Evolutionary conservation across 2,797 vertebrate species (phyloP).

Genomic region (Dermochelys coriacea): DNA sequence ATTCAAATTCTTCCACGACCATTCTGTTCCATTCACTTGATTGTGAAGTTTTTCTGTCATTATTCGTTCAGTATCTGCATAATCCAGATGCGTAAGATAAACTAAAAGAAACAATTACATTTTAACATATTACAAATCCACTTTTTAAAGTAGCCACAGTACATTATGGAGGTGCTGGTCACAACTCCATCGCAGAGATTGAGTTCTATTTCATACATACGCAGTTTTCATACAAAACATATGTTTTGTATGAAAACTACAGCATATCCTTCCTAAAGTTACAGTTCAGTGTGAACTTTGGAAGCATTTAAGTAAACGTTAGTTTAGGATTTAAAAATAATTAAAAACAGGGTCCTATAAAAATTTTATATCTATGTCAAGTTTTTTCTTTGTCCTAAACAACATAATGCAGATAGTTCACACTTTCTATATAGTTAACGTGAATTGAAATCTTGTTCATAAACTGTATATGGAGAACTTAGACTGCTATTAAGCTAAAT

Average conservation of each 20-base stretch:
- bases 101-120: constrained; percentile 81
- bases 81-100: constrained; percentile 98
- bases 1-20: constrained; percentile 99
- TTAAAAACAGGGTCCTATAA: rapidly evolving
- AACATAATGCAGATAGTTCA: not conserved
- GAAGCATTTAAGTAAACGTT: not conserved
- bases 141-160: not conserved
- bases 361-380: not conserved
- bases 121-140: not conserved
- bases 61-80: constrained; percentile 96
- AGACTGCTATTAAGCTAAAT: not conserved
- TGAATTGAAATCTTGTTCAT: not conserved
- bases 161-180: not conserved
- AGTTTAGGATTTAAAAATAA: rapidly evolving
- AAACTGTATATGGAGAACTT: not conserved
- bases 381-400: not conserved
- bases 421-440: not conserved
- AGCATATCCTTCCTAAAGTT: not conserved
- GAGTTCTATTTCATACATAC: not conserved
- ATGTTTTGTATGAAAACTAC: not conserved
- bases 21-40: constrained; percentile 97
- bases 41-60: constrained; percentile 99
- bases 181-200: not conserved
- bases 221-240: not conserved
- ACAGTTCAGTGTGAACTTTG: not conserved